Evolutionary conservation across 2,113 vertebrate species (phyloP).

Genomic region (Eptesicus fuscus): DNA sequence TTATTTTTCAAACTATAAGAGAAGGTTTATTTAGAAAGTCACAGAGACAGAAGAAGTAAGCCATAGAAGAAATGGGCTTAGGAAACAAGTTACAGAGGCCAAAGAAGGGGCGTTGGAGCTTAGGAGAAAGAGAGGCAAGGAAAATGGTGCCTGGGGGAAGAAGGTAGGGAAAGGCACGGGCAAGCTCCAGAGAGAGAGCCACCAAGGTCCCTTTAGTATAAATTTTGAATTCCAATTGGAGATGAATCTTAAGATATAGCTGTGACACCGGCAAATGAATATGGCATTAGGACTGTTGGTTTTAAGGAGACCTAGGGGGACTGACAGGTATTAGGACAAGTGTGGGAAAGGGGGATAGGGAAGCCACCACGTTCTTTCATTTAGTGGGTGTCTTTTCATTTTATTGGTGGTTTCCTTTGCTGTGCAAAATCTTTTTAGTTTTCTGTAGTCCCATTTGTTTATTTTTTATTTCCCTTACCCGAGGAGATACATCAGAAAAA

Average conservation of each 20-base stretch:
- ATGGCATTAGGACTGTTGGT: background rate
- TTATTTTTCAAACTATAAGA: background rate
- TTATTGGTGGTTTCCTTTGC: background rate
- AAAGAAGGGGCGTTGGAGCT: too few relatives aligned
- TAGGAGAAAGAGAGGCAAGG: too few relatives aligned
- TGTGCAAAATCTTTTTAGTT: background rate
- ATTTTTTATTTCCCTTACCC: background rate
- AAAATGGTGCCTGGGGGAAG: too few relatives aligned
- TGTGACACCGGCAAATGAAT: background rate
- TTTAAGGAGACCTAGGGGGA: background rate
- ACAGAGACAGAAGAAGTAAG: too few relatives aligned
- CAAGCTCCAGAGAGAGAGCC: too few relatives aligned
- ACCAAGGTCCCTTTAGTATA: too few relatives aligned
- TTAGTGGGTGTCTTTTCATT: background rate
- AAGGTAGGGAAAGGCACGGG: too few relatives aligned
- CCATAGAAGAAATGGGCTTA: too few relatives aligned
- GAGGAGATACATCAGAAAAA: background rate
- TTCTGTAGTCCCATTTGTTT: background rate
- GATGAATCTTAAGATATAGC: background rate
- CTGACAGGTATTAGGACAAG: background rate
- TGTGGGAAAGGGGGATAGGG: background rate
- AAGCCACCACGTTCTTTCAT: background rate
- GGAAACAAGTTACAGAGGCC: too few relatives aligned
- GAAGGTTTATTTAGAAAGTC: too few relatives aligned
- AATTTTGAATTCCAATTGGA: background rate